Evolutionary conservation across 2,888 invertebrate genomes (phyloP), one percentile per base, ranked within the genome.

Genomic region (Drosophila diplacantha): DNA sequence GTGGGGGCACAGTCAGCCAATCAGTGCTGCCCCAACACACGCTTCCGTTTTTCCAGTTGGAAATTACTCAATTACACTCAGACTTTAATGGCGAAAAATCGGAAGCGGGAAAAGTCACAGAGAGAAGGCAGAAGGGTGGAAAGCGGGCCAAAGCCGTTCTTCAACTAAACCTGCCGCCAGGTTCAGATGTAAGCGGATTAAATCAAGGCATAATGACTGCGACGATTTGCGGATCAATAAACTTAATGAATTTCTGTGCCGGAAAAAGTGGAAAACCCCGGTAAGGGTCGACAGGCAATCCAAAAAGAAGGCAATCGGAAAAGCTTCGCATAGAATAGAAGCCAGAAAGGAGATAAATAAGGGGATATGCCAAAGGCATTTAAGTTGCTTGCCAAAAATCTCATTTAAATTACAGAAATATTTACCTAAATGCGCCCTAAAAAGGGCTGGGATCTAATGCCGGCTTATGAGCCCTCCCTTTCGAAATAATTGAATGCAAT

Each of bases 41-140:
- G 69, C 58, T 78, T 83, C 82, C 79, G 84, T 41, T 66, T 58
- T 68, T 31, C 44, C 46, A 57, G 69, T 62, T 56, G 71, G 71
- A 77, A 82, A 82, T 84, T 71, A 74, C 83, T 74, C 82, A 80
- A 84, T 81, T 80, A 80, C 66, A 69, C 54, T 76, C 54, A 50
- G 68, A 80, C 75, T 79, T 73, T 73, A 83, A 81, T 75, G 73
- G 64, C 61, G 67, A 57, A 57, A 55, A 65, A 65, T 53, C 37
- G 52, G 34, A 58, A 34, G 31, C 14, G 43, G 37, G 14, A 12
- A 16, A 24, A 20, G 12, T 31, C 43, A 20, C 29, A 31, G 29
- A 46, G 44, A 22, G 22, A 22, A 22, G 22, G 29, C 26, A 11
- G 29, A 44, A 31, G 22, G 43, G 29, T 18, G 35, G 18, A 18